Base-by-base conservation (phyloP, 2,888 invertebrate species). In the Homarus gammarus region DNA sequence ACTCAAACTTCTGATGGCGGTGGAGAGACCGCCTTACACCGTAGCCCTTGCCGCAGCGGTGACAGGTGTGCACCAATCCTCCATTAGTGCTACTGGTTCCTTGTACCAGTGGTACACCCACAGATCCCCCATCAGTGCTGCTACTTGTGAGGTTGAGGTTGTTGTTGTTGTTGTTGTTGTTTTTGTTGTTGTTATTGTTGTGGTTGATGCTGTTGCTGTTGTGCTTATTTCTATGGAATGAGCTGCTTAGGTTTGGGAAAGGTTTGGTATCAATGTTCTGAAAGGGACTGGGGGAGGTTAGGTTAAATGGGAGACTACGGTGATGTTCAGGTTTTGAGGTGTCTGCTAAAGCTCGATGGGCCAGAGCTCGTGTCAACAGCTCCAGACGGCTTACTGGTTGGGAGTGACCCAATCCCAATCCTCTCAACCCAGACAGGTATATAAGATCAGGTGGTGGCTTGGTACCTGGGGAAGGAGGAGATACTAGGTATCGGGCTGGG, bases 1-100 rank as follows among this genome's bases (percentile, higher is more conserved):
- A 90, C 70, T 90, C 90, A 75, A 87, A 90, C 81, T 90, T 87
- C 33, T 84, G 84, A 44, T 90, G 90, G n/a, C 90, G 83, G 44
- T 87, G 84, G 1, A 90, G 81, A n/a, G 87, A 87, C 15, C 90
- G 84, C 10, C 87, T 44, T 0, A 87, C 87, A 31, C 87, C 81
- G 44, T 90, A 90, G 3, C 49, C 77, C 68, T 87, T 87, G 33
- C 90, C 90, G 64, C 90, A 90, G n/a, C 87, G 87, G 8, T 84
- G 38, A 61, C 90, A 90, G 10, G 40, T 72, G 51, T 89, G 56
- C 27, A 72, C n/a, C 44, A 75, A 36, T 18, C 68, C 84, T 56
- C 84, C 75, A 27, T 84, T 72, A 56, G 51, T 22, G 73, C 27
- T 84, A 61, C 51, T 84, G n/a, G 68, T 44, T 31, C 70, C 40